Evolutionary conservation across 2,797 vertebrate genomes (phyloP), one percentile per base, ranked within the genome.

Genomic region (Carduelis carduelis): DNA sequence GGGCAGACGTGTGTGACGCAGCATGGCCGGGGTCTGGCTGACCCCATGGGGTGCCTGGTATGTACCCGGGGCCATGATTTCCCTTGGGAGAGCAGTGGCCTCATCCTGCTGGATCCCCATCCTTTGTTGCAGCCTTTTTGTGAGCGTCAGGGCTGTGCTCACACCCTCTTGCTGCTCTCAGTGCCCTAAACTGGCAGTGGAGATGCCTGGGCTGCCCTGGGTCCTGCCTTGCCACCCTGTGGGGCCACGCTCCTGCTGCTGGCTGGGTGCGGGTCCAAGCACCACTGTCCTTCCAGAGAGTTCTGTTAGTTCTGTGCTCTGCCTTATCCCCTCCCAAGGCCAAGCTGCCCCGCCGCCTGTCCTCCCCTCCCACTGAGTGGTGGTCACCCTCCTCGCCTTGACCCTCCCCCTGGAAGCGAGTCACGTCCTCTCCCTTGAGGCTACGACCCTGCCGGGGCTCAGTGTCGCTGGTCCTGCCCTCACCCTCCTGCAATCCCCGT

Each of bases 281-380:
- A 22, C 22, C 5, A 2, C 43, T 3, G 5, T 68, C 63, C 24
- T 86, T 35, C 22, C 17, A 21, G 35, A 70, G 65, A 16, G 17
- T 64, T 50, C 39, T 12, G 0, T 3, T 41, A 35, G 50, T 46
- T 43, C 55, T 5, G 1, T 50, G 43, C 41, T 32, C 71, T 46
- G 63, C 28, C 23, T 82, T 4, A 2, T 60, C n/a, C 41, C 52
- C 21, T 87, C 35, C 43, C 78, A 56, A 66, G 64, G 78, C 70
- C 5, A 0, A 0, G 0, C 70, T 66, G 66, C 41, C 59, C 28
- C 0, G 0, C 47, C 0, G 1, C 71, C n/a, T 47, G 2, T 12
- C 34, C 19, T 93, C 64, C 66, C 68, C 69, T 94, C 90, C 88
- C 53, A 28, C 5, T 8, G 60, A 37, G 7, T 12, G 11, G 19